A percentile compares a stretch with the other conserved stretches of the same genome.
phyloP scores from a whole-genome alignment of 2,888 invertebrate species.

The Tillus elongatus region DNA sequence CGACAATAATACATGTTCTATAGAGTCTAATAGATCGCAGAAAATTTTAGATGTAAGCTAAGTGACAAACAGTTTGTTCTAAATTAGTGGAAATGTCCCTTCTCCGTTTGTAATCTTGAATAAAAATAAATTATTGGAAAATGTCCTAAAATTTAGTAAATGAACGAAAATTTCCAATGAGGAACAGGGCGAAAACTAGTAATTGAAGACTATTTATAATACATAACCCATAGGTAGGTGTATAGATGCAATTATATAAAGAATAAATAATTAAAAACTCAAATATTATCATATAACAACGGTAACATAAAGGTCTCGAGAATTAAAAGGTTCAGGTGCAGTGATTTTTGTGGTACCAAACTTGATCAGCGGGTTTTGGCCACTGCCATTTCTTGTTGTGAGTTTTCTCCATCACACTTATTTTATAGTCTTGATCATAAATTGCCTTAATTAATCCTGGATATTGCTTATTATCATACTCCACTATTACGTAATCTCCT shows the following conservation, averaged over 20 bases:
- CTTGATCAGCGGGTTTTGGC: neutral
- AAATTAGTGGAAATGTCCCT: no score
- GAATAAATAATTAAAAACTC: neutral
- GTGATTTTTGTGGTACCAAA: slow-evolving; percentile 5
- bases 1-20: no score
- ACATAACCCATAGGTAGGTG: slow-evolving; percentile 2
- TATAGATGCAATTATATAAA: neutral
- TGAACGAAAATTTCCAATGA: no score
- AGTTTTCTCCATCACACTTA: slow-evolving; percentile 4
- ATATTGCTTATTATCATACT: slow-evolving; percentile 4
- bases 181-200: slow-evolving; percentile 3
- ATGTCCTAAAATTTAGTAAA: neutral
- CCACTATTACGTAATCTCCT: slow-evolving; percentile 5
- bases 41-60: no score
- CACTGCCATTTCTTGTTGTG: neutral
- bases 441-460: slow-evolving; percentile 2
- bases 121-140: slow-evolving; percentile 1
- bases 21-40: no score
- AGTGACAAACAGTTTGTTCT: no score
- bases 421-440: neutral
- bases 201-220: neutral
- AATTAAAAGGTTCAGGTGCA: neutral
- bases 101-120: neutral
- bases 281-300: neutral
- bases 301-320: neutral